These are phyloP conservation scores for Netelia melanura DNA, from an alignment of 2,888 invertebrate species.

Conservation along the genomic window DNA sequence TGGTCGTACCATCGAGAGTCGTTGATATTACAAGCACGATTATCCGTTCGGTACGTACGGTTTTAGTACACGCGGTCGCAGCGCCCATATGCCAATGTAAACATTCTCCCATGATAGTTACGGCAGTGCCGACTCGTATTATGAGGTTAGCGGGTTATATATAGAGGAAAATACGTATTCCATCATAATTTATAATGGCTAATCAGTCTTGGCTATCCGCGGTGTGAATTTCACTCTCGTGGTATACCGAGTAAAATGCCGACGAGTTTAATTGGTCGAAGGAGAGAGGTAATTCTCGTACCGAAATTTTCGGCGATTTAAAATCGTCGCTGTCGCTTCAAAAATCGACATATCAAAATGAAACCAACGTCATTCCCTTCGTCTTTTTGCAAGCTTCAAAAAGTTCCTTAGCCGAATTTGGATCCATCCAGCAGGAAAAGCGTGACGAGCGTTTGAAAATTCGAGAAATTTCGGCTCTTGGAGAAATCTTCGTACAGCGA, in stretches of 20 bases:
- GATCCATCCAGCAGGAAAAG: no score
- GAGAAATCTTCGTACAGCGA: background rate
- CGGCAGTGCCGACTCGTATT: constrained; percentile 45
- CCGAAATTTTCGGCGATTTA: no score
- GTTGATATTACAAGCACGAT: constrained; percentile 64
- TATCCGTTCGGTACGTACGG: background rate
- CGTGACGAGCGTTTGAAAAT: no score
- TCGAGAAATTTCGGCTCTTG: background rate
- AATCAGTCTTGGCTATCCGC: constrained; percentile 24
- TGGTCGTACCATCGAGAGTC: constrained; percentile 46
- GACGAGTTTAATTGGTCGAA: no score
- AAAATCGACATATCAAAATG: no score
- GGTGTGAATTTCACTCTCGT: constrained; percentile 1
- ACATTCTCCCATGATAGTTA: constrained; percentile 57
- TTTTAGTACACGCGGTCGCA: constrained; percentile 18
- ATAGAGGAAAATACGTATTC: constrained; percentile 22
- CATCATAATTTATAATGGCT: constrained; percentile 46
- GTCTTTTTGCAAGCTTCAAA: no score
- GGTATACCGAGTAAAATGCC: background rate
- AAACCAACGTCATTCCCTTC: no score
- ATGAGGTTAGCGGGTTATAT: background rate
- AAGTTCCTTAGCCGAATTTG: no score
- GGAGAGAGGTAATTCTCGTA: no score
- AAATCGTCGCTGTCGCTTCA: no score
- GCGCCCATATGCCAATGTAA: constrained; percentile 41